A percentile compares a stretch with the other conserved stretches of the same genome.
These are phyloP conservation scores for Chrysopilus asiliformis DNA, from an alignment of 2,888 invertebrate genomes.

Conservation along the genomic window DNA sequence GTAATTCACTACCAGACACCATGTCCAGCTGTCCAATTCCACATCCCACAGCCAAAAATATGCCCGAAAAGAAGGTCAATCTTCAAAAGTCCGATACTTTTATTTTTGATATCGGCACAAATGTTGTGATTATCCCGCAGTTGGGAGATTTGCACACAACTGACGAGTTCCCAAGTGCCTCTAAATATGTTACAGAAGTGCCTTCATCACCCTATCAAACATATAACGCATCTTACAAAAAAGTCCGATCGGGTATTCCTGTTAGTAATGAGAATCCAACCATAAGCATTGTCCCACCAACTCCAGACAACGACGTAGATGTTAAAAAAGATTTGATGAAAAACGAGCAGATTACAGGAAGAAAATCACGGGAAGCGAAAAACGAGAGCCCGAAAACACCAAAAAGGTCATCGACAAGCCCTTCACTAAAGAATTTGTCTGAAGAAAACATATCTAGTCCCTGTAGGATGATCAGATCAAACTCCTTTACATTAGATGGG, in stretches of 20 bases:
- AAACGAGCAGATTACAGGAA: background rate
- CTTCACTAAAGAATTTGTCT: background rate
- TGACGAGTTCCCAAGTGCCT: too few species aligned
- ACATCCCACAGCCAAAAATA: background rate
- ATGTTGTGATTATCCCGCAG: conserved; percentile 19
- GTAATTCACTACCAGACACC: background rate
- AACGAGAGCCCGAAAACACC: background rate
- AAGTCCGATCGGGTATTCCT: too few species aligned
- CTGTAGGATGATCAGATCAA: conserved; percentile 46
- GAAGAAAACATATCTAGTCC: background rate
- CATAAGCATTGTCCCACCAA: too few species aligned
- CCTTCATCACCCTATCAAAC: too few species aligned
- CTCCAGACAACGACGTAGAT: background rate
- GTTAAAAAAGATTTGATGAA: background rate
- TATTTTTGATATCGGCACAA: conserved; percentile 26
- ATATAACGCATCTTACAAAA: too few species aligned
- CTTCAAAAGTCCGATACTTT: conserved; percentile 26
- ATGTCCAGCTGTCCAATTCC: conserved; percentile 3
- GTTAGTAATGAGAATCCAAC: too few species aligned
- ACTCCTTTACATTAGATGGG: conserved; percentile 63
- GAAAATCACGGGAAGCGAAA: conserved; percentile 1
- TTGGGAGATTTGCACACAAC: too few species aligned
- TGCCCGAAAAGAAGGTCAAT: conserved; percentile 17
- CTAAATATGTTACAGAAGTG: too few species aligned
- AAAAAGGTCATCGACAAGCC: background rate